These are phyloP conservation scores for Heliocidaris tuberculata DNA, from an alignment of 35 echinoderm and acorn worm genomes.

Conservation along the genomic window DNA sequence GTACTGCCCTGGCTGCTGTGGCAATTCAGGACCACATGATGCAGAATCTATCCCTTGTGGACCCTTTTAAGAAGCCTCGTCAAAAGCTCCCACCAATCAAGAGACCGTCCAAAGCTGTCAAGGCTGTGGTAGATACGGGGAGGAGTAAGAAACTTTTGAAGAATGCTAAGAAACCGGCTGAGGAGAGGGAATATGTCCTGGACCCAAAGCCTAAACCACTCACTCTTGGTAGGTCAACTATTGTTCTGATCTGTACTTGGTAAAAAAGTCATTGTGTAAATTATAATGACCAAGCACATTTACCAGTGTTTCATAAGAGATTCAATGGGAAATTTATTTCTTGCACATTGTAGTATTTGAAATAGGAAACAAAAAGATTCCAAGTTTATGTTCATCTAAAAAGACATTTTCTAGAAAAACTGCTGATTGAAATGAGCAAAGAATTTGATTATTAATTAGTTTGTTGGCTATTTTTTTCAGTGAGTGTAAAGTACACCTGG, in stretches of 20 bases:
- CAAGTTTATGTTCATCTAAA: no score
- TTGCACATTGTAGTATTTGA: no score
- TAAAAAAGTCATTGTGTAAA: neutral
- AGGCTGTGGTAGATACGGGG: conserved; percentile 79
- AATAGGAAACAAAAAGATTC: no score
- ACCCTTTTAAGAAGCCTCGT: conserved; percentile 59
- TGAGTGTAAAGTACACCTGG: no score
- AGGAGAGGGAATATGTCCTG: conserved; percentile 80
- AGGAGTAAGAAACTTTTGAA: conserved; percentile 46
- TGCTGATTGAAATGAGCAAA: no score
- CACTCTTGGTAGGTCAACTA: conserved; percentile 57
- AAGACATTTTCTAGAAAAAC: no score
- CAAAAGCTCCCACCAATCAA: conserved; percentile 47
- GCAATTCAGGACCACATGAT: conserved; percentile 90
- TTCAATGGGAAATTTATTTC: no score
- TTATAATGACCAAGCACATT: neutral
- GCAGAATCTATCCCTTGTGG: conserved; percentile 73
- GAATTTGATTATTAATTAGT: no score
- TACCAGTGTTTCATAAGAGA: no score
- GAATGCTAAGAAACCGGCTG: conserved; percentile 30
- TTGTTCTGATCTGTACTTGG: neutral
- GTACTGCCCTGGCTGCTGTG: conserved; percentile 77
- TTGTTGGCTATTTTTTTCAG: no score
- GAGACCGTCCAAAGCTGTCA: conserved; percentile 62
- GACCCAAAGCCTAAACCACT: conserved; percentile 72